Evolutionary conservation across 2,113 vertebrate genomes (phyloP).

Genomic region (Pontoporia blainvillei): DNA sequence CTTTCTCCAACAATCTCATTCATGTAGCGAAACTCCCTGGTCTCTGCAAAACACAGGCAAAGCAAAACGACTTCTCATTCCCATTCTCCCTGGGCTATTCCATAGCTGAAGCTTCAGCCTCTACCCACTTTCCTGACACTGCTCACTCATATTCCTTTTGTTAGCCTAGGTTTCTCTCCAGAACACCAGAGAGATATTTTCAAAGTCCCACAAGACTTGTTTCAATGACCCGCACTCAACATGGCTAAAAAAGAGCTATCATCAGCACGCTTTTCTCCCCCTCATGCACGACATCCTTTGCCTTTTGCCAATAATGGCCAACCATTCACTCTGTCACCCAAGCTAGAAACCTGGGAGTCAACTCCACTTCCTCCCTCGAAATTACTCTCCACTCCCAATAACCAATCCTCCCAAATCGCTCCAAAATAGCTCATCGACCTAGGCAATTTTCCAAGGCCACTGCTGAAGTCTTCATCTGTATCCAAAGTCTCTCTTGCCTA

Average conservation of each 20-base stretch:
- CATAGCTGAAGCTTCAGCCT: background rate
- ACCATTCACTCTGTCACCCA: background rate
- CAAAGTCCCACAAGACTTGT: background rate
- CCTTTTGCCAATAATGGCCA: background rate
- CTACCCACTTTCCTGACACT: fast-evolving
- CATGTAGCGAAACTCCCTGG: background rate
- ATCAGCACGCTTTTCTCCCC: background rate
- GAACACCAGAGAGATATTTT: background rate
- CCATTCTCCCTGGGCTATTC: background rate
- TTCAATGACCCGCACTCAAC: background rate
- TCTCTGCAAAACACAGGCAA: background rate
- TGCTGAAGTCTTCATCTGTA: background rate
- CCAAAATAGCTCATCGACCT: background rate
- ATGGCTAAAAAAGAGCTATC: background rate
- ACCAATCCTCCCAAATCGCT: background rate
- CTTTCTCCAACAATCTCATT: background rate
- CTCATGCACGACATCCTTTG: background rate
- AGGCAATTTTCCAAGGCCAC: background rate
- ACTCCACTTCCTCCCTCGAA: background rate
- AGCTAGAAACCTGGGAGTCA: background rate
- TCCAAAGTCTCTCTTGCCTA: background rate
- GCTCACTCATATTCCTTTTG: background rate
- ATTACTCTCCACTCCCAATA: background rate
- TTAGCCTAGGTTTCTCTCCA: background rate
- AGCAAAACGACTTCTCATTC: background rate